Evolutionary conservation across 2,113 vertebrate genomes (phyloP).

Genomic region (Triplophysa dalaica): DNA sequence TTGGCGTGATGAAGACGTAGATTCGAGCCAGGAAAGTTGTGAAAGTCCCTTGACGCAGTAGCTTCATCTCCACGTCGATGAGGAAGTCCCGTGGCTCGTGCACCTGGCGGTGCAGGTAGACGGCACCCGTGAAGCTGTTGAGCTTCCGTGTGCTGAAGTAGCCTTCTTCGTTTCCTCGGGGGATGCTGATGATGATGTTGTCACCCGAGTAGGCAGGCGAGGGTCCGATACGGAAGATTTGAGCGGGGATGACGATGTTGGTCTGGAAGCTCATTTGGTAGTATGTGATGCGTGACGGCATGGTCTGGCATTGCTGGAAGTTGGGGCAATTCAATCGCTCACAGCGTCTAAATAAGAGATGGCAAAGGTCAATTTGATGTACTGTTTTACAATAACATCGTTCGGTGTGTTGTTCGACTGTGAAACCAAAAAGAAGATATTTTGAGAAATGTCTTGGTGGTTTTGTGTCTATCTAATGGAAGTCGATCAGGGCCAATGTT

Average conservation of each 20-base stretch:
- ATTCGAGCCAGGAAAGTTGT: constrained; percentile 89
- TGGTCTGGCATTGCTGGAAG: constrained; percentile 83
- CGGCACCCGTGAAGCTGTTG: constrained; percentile 85
- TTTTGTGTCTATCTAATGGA: no score
- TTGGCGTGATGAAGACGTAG: constrained; percentile 88
- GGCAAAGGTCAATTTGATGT: background rate
- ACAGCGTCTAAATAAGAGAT: constrained; percentile 77
- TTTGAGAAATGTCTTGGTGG: no score
- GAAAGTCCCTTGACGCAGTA: constrained; percentile 85
- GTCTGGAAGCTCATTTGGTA: constrained; percentile 92
- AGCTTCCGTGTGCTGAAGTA: constrained; percentile 87
- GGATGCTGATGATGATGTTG: constrained; percentile 83
- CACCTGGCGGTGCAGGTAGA: constrained; percentile 84
- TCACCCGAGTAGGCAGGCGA: constrained; percentile 86
- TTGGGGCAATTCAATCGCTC: constrained; percentile 83
- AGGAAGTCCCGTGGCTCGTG: constrained; percentile 84
- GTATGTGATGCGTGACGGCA: constrained; percentile 82
- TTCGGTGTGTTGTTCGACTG: no score
- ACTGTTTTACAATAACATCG: no score
- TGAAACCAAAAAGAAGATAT: no score
- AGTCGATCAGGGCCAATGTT: no score
- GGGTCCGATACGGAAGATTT: constrained; percentile 92
- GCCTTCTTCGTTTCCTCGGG: constrained; percentile 83
- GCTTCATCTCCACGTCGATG: constrained; percentile 93
- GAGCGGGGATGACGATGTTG: constrained; percentile 82